Percentiles rank a stretch among this genome's conserved stretches.
Evolutionary conservation across 2,797 vertebrate species (phyloP).

Genomic region (Threskiornis aethiopicus): DNA sequence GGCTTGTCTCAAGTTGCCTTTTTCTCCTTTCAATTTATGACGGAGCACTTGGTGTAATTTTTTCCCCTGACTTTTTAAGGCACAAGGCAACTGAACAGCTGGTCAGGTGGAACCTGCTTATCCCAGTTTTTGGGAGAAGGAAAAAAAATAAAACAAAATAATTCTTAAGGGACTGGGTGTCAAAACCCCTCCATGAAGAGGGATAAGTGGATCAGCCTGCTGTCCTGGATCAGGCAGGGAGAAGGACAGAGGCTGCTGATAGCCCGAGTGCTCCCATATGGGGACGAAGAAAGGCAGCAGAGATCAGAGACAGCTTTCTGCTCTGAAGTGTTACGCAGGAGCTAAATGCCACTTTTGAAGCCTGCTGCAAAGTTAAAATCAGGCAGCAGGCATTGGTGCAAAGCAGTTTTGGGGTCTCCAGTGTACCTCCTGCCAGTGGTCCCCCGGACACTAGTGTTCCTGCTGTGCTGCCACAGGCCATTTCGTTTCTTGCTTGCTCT

Average conservation of each 20-base stretch:
- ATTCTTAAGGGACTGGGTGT: background rate
- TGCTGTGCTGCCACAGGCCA: background rate
- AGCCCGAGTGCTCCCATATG: background rate
- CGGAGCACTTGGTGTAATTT: background rate
- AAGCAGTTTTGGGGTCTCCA: background rate
- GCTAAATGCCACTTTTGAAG: background rate
- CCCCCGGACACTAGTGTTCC: background rate
- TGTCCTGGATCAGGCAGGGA: background rate
- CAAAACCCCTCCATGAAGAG: background rate
- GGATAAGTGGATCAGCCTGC: background rate
- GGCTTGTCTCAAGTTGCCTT: background rate
- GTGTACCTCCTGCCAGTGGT: background rate
- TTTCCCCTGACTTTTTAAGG: background rate
- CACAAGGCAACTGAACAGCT: background rate
- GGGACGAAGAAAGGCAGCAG: background rate
- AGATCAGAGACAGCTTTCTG: background rate
- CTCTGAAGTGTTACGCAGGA: fast-evolving
- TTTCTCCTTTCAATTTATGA: background rate
- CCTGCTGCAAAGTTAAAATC: background rate
- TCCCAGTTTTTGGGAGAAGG: background rate
- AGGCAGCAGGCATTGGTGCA: background rate
- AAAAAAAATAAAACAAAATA: background rate
- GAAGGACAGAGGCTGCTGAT: background rate
- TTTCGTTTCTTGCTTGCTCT: background rate
- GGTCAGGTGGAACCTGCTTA: background rate